Evolutionary conservation across 1,140 invertebrate genomes (phyloP), one percentile per base, ranked within the genome.

Genomic region (Drosophila subpulchrella): DNA sequence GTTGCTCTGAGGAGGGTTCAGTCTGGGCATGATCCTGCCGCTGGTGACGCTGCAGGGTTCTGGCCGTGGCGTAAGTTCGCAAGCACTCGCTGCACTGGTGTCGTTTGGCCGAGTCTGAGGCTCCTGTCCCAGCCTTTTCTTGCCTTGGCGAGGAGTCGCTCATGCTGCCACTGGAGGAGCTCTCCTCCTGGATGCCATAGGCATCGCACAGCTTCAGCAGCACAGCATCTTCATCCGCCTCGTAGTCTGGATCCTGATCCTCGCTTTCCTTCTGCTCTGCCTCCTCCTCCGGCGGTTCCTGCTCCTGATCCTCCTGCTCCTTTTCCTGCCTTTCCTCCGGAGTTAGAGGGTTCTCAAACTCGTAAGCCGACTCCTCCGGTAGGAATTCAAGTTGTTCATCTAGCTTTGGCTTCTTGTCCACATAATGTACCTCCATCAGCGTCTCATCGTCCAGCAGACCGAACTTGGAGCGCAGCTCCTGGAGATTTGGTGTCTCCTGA

Each of bases 341-440:
- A 11, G 51, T 86, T 41, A 88, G 68, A 11, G 83, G 83, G 50
- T 88, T 89, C 55, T 88, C 72, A 47, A 75, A n/a, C 48, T 82
- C 82, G 3, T 73, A 50, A 20, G 59, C n/a, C 32, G 60, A 36
- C 30, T 84, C 81, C 20, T 85, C 81, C 36, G 42, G 30, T 5
- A 71, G 13, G 32, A 71, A 24, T 1, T n/a, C 51, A 0, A 32
- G 65, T 24, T 78, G 56, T 12, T 60, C 58, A 24, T 58, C 70
- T 8, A 83, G 12, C 38, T 88, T 89, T 0, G 80, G 76, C 27
- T 88, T 83, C 61, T 83, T 76, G 7, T 88, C 83, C 20, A 88
- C 75, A 62, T 83, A 83, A 24, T 83, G 83, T 8, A 89, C 84
- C 15, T 89, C 83, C 1, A 81, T 75, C 2, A 75, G 41, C 39